Conservation (phyloP, 2,797 vertebrate species). For the Tadarida brasiliensis region DNA sequence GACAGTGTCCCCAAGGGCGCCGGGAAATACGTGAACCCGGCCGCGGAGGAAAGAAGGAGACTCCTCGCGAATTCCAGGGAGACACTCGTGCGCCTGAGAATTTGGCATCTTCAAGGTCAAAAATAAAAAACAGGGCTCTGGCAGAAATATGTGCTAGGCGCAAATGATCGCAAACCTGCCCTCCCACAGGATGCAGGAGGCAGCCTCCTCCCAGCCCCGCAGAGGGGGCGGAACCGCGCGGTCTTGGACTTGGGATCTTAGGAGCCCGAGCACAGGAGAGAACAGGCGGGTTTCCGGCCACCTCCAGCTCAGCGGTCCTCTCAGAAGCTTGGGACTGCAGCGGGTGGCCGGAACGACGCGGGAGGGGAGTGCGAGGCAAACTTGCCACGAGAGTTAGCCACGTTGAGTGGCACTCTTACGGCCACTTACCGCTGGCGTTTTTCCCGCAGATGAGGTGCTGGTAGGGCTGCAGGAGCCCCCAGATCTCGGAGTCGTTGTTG, state of each 20-base stretch:
- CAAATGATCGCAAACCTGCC: background rate
- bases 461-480: slow-evolving; percentile 95
- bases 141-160: background rate
- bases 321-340: background rate
- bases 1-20: background rate
- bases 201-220: background rate
- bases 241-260: background rate
- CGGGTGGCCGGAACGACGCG: background rate
- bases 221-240: background rate
- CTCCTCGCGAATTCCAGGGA: background rate
- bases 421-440: slow-evolving; percentile 95
- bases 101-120: slow-evolving; percentile 61
- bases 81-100: background rate
- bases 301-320: background rate
- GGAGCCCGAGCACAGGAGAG: background rate
- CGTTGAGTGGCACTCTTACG: slow-evolving; percentile 49
- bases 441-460: slow-evolving; percentile 98
- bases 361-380: slow-evolving; percentile 25
- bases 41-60: background rate
- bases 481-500: slow-evolving; percentile 95
- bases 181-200: background rate
- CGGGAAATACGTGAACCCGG: background rate
- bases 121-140: slow-evolving; percentile 15
- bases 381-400: slow-evolving; percentile 39
- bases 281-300: background rate